Percentiles rank a stretch among this genome's conserved stretches.
These are phyloP conservation scores for Eonycteris spelaea DNA, from an alignment of 2,113 vertebrate species.

Conservation along the genomic window DNA sequence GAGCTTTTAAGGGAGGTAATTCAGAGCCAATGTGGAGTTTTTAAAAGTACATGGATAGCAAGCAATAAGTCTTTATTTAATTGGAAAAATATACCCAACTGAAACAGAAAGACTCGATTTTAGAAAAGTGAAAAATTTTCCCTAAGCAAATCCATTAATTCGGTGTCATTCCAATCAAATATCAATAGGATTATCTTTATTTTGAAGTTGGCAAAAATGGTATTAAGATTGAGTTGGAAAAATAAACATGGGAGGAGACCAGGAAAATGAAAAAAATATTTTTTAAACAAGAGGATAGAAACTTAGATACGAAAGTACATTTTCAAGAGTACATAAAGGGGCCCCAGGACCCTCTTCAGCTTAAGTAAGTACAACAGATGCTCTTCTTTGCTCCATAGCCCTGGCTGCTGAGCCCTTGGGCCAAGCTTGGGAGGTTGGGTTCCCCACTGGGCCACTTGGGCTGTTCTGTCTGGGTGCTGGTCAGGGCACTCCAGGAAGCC, in stretches of 20 bases:
- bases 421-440: background rate
- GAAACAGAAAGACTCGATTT: slow-evolving; percentile 4
- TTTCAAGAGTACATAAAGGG: background rate
- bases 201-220: slow-evolving; percentile 35
- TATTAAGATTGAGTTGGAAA: slow-evolving; percentile 13
- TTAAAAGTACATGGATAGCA: background rate
- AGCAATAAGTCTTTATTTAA: slow-evolving; percentile 7
- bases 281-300: background rate
- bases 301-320: background rate
- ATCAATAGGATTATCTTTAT: slow-evolving; percentile 13
- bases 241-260: background rate
- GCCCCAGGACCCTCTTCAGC: background rate
- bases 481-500: background rate
- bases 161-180: background rate
- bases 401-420: background rate
- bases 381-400: background rate
- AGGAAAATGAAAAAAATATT: background rate
- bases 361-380: background rate
- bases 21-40: background rate
- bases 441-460: background rate
- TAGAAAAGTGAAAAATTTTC: background rate
- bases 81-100: background rate
- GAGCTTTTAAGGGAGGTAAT: background rate
- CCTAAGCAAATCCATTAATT: slow-evolving; percentile 1
- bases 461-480: background rate